Conservation (phyloP, 1,140 invertebrate species). For the Saccostrea glomerata region DNA sequence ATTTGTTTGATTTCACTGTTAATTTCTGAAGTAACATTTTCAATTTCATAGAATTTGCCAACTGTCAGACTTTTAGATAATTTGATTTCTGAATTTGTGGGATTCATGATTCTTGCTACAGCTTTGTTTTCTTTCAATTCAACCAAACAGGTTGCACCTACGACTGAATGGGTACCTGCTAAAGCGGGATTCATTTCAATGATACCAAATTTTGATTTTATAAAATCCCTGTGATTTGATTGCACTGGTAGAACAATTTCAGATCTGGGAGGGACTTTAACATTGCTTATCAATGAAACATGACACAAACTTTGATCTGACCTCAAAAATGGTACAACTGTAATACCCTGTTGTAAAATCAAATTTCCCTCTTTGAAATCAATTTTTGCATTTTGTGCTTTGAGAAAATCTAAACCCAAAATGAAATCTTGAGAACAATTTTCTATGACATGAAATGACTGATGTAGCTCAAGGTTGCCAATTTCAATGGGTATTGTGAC, state of each 20-base stretch:
- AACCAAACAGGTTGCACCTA: not conserved
- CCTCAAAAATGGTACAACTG: no score
- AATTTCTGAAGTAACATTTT: constrained; percentile 7
- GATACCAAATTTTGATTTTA: not conserved
- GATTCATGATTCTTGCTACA: not conserved
- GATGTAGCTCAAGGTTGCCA: not conserved
- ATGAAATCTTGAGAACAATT: no score
- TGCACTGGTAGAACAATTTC: not conserved
- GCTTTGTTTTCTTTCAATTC: not conserved
- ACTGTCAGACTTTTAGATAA: not conserved
- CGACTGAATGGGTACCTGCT: no score
- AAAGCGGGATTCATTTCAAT: not conserved
- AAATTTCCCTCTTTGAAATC: no score
- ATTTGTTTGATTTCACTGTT: not conserved
- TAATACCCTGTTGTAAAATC: no score
- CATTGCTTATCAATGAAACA: no score
- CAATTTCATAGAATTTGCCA: constrained; percentile 1
- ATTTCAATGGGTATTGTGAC: constrained; percentile 11
- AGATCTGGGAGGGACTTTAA: not conserved
- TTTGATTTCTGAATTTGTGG: not conserved
- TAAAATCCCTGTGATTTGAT: not conserved
- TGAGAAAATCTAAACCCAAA: not conserved
- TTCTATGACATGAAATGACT: not conserved
- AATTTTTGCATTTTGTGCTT: not conserved
- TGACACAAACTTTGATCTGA: no score